A percentile compares a stretch with the other conserved stretches of the same genome.
Evolutionary conservation across 2,113 vertebrate species (phyloP).

Genomic region (Telmatochromis sp.): DNA sequence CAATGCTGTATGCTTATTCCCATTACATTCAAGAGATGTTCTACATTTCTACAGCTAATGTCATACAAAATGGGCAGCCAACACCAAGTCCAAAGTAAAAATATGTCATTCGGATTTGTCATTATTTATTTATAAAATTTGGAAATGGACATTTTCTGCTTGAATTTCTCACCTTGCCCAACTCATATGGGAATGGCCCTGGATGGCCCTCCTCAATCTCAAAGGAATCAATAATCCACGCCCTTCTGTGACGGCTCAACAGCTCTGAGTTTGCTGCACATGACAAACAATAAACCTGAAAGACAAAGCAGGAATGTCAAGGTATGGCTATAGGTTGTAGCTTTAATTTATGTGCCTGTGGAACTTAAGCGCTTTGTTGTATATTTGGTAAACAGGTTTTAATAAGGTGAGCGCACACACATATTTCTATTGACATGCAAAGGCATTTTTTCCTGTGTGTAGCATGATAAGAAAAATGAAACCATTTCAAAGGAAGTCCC

Average conservation of each 20-base stretch:
- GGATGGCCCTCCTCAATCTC: constrained; percentile 43
- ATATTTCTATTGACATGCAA: not conserved
- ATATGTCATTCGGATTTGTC: not conserved
- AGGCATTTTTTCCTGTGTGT: not conserved
- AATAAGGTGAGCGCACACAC: not conserved
- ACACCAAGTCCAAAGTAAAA: not conserved
- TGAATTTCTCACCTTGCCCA: constrained; percentile 47
- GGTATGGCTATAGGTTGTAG: not conserved
- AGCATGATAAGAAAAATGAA: not conserved
- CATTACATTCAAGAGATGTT: not conserved
- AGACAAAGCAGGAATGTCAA: not conserved
- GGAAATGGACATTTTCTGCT: not conserved
- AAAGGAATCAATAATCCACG: constrained; percentile 55
- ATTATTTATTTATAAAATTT: not conserved
- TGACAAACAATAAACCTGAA: constrained; percentile 11
- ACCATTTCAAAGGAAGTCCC: not conserved
- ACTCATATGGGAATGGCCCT: constrained; percentile 55
- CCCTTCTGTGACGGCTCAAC: constrained; percentile 26
- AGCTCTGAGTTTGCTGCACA: not conserved
- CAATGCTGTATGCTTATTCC: fast-evolving
- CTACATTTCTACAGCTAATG: not conserved
- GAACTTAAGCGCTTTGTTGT: fast-evolving
- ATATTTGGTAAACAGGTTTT: not conserved
- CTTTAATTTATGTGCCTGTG: not conserved
- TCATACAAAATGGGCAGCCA: not conserved